Conservation (phyloP, 2,113 vertebrate species). For the Chroicocephalus ridibundus region DNA sequence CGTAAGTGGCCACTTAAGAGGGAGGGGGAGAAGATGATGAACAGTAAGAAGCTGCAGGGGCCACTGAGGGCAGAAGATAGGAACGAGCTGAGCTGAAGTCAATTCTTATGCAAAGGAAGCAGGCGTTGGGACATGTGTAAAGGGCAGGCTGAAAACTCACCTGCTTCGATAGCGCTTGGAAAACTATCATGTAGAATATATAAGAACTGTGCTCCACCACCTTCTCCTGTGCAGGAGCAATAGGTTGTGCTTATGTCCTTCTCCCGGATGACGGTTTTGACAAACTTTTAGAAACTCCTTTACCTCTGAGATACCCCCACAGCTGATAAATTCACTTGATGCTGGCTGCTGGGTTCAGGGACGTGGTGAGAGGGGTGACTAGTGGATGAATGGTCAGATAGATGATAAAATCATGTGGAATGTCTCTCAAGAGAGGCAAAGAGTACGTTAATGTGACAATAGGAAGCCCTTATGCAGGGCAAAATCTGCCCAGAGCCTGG, state of each 20-base stretch:
- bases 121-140: neutral
- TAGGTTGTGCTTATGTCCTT: neutral
- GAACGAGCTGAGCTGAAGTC: neutral
- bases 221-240: neutral
- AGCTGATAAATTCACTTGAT: neutral
- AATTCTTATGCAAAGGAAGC: neutral
- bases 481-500: neutral
- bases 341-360: neutral
- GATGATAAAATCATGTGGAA: neutral
- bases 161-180: neutral
- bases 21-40: neutral
- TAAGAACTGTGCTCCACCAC: neutral
- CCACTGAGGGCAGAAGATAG: neutral
- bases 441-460: neutral
- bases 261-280: neutral
- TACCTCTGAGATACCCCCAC: neutral
- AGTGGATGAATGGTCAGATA: neutral
- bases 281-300: neutral
- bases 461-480: neutral
- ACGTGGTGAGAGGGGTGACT: neutral
- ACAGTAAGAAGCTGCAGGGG: neutral
- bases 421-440: neutral
- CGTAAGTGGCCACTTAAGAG: neutral
- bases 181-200: neutral
- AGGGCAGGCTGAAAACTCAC: neutral